Evolutionary conservation across 53 echinoderm and acorn worm species (phyloP), one percentile per base, ranked within the genome.

Genomic region (Arbacia lixula): DNA sequence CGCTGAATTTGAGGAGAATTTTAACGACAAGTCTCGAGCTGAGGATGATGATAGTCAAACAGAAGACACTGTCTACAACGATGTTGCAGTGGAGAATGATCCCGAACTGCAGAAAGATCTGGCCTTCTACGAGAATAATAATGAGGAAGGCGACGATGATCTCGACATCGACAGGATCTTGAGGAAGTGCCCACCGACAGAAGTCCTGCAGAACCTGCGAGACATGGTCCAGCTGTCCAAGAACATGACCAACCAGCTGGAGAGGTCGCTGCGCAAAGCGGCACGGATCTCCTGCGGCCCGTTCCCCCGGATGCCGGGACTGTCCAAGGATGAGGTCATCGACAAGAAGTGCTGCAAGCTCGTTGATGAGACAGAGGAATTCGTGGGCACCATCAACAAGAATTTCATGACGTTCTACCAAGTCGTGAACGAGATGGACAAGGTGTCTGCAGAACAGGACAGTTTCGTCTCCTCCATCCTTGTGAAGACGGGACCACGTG

Each of bases 401-500:
- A 53, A 76, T 24, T 76, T 76, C 76, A 12, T 76, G 76, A 76
- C 54, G 54, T 76, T 84, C 53, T 71, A 51, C 58, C 29, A 14
- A 29, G 38, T 84, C 71, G 3, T 40, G 22, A 38, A 69, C 21
- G 27, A 84, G 56, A 41, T 84, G 85, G 85, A 66, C 52, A 29
- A 67, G 3, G 50, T 66, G 10, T 22, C 71, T 41, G 39, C 28
- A 37, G 26, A 53, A 38, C 54, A 69, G 24, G 54, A 40, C 71
- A 35, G 55, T 26, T 36, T 61, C 37, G 55, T 74, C 16, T 35
- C 83, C 16, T 72, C 88, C 83, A 83, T 88, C 38, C 53, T 88
- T 57, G 35, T 33, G 19, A 32, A 55, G 55, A 76, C 35, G n/a
- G 53, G 35, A 35, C 76, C 17, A 3, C 33, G 36, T 3, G 54